Percentiles rank a stretch among this genome's conserved stretches.
phyloP scores from a whole-genome alignment of 2,797 vertebrate genomes.

The Onychomys leucogaster region DNA sequence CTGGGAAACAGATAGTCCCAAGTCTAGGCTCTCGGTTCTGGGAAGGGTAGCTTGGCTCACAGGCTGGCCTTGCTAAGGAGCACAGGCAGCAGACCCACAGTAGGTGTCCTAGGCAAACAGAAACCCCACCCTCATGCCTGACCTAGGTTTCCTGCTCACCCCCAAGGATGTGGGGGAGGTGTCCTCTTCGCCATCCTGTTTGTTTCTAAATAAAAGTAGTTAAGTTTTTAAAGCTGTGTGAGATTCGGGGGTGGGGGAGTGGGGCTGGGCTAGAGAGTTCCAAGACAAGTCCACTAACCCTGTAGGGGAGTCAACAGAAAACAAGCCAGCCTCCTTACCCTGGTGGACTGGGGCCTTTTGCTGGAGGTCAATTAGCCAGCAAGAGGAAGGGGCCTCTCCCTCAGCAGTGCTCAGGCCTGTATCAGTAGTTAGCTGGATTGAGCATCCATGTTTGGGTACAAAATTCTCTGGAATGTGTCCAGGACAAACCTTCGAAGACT shows the following conservation, averaged over 20 bases:
- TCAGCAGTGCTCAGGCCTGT: not conserved
- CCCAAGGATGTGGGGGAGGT: not conserved
- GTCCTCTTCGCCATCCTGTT: constrained; percentile 21
- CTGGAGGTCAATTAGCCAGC: not conserved
- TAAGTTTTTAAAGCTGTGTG: constrained; percentile 69
- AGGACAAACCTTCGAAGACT: constrained; percentile 23
- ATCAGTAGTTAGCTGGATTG: constrained; percentile 59
- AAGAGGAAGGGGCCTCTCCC: not conserved
- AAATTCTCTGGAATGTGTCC: constrained; percentile 63
- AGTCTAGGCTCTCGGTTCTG: not conserved
- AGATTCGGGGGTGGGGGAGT: not conserved
- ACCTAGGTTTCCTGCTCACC: not conserved
- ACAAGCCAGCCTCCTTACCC: not conserved
- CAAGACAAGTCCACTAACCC: not conserved
- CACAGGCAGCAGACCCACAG: too few relatives aligned
- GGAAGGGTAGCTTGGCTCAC: too few relatives aligned
- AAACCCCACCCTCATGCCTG: not conserved
- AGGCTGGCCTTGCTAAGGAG: not conserved
- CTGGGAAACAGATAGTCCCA: not conserved
- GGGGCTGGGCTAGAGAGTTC: not conserved
- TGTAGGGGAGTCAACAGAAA: not conserved
- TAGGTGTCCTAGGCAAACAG: not conserved
- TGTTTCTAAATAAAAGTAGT: not conserved
- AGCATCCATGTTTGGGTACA: not conserved
- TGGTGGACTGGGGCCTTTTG: not conserved